A percentile compares a stretch with the other conserved stretches of the same genome.
phyloP scores from a whole-genome alignment of 2,797 vertebrate genomes.

The Xiphophorus birchmanni region DNA sequence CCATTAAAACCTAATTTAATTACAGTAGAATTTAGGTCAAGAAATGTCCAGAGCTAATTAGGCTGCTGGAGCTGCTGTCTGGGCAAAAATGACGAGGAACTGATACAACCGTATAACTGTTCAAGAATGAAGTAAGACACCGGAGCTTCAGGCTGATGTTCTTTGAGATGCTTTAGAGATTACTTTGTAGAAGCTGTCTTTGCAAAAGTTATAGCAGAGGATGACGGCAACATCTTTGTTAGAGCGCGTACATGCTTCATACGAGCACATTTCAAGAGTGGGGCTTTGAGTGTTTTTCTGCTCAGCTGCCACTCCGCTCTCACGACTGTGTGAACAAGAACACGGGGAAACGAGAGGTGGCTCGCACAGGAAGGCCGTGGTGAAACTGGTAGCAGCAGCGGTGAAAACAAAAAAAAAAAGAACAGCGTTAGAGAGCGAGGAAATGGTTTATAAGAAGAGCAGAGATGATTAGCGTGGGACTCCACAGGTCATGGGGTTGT shows the following conservation, averaged over 20 bases:
- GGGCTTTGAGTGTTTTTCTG: conserved; percentile 3
- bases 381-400: conserved; percentile 6
- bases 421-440: conserved; percentile 11
- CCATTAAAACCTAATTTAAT: conserved; percentile 47
- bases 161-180: background rate
- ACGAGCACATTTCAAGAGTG: background rate
- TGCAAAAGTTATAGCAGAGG: background rate
- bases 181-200: background rate
- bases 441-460: conserved; percentile 44
- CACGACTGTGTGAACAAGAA: conserved; percentile 18
- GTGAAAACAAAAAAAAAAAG: background rate
- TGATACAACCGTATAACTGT: conserved; percentile 8
- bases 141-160: background rate
- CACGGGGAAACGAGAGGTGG: conserved; percentile 20
- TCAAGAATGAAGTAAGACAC: conserved; percentile 24
- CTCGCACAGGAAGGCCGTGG: conserved; percentile 37
- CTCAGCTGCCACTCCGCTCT: conserved; percentile 16
- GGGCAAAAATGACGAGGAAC: conserved; percentile 23
- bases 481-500: conserved; percentile 41
- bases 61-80: conserved; percentile 41
- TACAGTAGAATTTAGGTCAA: conserved; percentile 44
- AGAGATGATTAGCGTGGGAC: conserved; percentile 33
- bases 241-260: background rate
- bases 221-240: background rate
- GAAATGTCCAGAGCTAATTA: conserved; percentile 58